Evolutionary conservation across 1,140 invertebrate species (phyloP).

Genomic region (Drosophila pruinosa): DNA sequence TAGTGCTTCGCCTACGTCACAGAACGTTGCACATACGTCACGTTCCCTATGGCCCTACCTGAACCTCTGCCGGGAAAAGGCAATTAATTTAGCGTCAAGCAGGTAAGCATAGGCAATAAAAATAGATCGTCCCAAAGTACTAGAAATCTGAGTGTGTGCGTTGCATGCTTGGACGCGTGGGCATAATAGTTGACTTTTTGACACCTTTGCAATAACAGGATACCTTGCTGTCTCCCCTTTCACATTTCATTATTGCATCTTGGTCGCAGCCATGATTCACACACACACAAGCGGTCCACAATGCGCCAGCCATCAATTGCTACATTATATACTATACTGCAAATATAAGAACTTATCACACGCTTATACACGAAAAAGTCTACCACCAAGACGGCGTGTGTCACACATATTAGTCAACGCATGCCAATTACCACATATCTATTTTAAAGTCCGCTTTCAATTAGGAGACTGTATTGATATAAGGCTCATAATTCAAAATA

Average conservation of each 20-base stretch:
- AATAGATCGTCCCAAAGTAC: conserved; percentile 13
- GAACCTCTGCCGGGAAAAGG: too few relatives aligned
- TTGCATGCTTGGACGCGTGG: too few relatives aligned
- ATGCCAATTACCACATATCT: background rate
- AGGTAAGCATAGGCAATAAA: background rate
- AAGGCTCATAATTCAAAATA: background rate
- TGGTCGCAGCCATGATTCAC: conserved; percentile 13
- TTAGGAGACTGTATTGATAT: conserved; percentile 9
- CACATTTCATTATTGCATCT: background rate
- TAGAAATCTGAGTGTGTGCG: background rate
- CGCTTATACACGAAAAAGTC: background rate
- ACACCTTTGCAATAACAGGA: background rate
- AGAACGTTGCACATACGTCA: conserved; percentile 61
- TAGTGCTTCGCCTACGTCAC: conserved; percentile 53
- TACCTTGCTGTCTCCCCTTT: background rate
- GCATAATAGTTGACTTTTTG: conserved; percentile 37
- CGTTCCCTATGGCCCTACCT: conserved; percentile 2
- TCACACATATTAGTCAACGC: conserved; percentile 32
- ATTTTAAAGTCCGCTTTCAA: conserved; percentile 16
- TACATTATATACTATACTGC: background rate
- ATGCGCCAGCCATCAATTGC: conserved; percentile 5
- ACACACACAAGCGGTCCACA: conserved; percentile 6
- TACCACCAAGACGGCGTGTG: conserved; percentile 1
- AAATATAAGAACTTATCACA: background rate
- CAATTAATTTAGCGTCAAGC: conserved; percentile 36